phyloP scores from a whole-genome alignment of 1,140 invertebrate genomes.

The Panagrolaimus sp. region DNA sequence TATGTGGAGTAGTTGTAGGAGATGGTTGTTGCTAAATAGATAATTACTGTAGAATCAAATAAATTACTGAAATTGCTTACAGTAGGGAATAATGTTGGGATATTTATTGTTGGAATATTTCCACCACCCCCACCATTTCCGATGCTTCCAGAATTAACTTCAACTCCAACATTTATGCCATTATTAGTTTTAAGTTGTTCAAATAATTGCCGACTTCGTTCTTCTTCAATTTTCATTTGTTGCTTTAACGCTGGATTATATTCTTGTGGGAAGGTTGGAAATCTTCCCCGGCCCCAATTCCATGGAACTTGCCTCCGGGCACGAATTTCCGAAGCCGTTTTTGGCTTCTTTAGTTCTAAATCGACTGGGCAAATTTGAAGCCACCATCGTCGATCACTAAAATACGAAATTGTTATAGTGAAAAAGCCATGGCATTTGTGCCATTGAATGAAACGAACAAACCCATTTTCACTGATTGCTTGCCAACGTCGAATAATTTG shows the following conservation, averaged over 20 bases:
- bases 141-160: background rate
- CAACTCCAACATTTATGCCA: background rate
- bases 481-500: slow-evolving; percentile 48
- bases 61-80: background rate
- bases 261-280: slow-evolving; percentile 37
- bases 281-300: slow-evolving; percentile 46
- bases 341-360: slow-evolving; percentile 37
- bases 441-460: too few species aligned
- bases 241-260: slow-evolving; percentile 44
- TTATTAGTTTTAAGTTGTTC: slow-evolving; percentile 16
- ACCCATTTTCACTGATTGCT: slow-evolving; percentile 52
- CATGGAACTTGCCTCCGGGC: slow-evolving; percentile 48
- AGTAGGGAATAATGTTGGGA: background rate
- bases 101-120: slow-evolving; percentile 13
- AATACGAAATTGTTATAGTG: slow-evolving; percentile 16
- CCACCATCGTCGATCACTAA: slow-evolving; percentile 49
- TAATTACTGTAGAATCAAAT: background rate
- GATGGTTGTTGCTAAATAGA: background rate
- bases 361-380: slow-evolving; percentile 50
- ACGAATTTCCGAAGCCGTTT: slow-evolving; percentile 33
- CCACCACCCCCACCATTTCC: background rate
- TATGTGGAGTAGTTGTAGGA: slow-evolving; percentile 4
- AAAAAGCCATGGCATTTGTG: background rate
- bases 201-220: slow-evolving; percentile 18
- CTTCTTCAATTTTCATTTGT: slow-evolving; percentile 35